phyloP scores from a whole-genome alignment of 2,797 vertebrate species.

The Furcifer pardalis region DNA sequence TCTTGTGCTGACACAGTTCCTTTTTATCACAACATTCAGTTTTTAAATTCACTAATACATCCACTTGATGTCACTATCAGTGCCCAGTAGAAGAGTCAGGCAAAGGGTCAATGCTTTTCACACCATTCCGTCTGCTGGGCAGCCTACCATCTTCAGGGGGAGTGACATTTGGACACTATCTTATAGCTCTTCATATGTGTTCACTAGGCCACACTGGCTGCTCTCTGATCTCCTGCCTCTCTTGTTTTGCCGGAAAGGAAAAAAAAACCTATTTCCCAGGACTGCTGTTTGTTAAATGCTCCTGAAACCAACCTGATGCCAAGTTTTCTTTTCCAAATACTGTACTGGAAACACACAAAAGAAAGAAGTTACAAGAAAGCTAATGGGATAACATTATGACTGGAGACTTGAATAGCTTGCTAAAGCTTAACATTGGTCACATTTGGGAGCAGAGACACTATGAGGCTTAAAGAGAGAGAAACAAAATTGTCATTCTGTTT shows the following conservation, averaged over 20 bases:
- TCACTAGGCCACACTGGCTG: neutral
- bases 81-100: conserved; percentile 59
- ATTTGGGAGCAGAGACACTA: neutral
- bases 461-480: too few species aligned
- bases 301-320: neutral
- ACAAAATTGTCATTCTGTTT: too few species aligned
- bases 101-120: conserved; percentile 50
- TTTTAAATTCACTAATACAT: conserved; percentile 65
- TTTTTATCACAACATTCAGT: conserved; percentile 15
- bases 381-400: neutral
- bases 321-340: neutral
- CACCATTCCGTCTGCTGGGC: conserved; percentile 24
- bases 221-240: conserved; percentile 20
- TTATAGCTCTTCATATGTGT: neutral
- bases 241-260: neutral
- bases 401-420: neutral
- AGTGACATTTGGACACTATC: conserved; percentile 25
- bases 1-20: conserved; percentile 48
- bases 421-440: neutral
- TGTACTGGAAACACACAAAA: neutral
- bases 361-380: neutral
- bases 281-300: conserved; percentile 14
- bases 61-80: conserved; percentile 73
- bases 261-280: conserved; percentile 21
- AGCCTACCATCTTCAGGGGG: neutral